phyloP scores from a whole-genome alignment of 2,113 vertebrate genomes.

The Speoplatyrhinus poulsoni region DNA sequence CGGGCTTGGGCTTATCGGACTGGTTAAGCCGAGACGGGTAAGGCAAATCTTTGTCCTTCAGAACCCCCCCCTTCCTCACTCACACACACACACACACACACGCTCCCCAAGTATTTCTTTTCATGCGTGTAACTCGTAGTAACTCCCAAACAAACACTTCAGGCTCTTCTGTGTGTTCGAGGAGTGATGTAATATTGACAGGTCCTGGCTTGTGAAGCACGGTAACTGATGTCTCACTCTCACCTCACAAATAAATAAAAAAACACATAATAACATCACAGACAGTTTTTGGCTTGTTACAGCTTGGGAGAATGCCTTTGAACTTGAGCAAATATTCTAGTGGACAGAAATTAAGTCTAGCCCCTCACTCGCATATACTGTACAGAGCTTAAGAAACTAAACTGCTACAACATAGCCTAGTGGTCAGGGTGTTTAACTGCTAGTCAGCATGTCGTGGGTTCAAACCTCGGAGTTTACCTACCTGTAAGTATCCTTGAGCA shows the following conservation, averaged over 20 bases:
- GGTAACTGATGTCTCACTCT: neutral
- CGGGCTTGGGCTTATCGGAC: conserved; percentile 12
- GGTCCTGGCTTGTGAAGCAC: neutral
- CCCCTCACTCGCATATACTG: too few relatives aligned
- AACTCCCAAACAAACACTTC: conserved; percentile 15
- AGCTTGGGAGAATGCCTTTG: neutral
- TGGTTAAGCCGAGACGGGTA: neutral
- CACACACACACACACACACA: neutral
- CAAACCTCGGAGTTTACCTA: too few relatives aligned
- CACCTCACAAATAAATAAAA: neutral
- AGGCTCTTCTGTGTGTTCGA: neutral
- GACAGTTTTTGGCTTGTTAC: neutral
- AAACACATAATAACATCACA: neutral
- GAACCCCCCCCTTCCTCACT: too few relatives aligned
- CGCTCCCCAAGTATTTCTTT: neutral
- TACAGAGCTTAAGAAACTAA: neutral
- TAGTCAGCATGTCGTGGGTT: too few relatives aligned
- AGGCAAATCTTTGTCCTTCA: neutral
- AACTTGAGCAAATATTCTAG: too few relatives aligned
- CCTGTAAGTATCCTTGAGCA: too few relatives aligned
- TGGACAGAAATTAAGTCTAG: too few relatives aligned
- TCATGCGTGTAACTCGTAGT: neutral
- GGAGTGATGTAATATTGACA: neutral
- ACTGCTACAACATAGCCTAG: neutral
- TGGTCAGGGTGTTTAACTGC: too few relatives aligned